These are phyloP conservation scores for Cyanocitta stelleri DNA, from an alignment of 2,113 vertebrate genomes.

Conservation along the genomic window DNA sequence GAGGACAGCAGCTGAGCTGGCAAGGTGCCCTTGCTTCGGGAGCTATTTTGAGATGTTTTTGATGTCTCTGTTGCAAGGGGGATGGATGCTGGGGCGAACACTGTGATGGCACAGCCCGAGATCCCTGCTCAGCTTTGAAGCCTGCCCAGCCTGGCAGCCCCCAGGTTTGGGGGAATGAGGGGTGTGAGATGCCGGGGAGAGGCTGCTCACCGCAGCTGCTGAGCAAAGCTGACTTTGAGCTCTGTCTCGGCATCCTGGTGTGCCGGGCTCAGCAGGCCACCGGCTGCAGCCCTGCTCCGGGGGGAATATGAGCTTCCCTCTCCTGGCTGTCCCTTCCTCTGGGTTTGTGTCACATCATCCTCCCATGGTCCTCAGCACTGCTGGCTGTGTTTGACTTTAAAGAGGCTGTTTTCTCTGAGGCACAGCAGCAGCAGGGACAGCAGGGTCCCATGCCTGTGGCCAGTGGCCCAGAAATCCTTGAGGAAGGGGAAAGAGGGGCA, in stretches of 20 bases:
- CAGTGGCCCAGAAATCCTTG: accelerated
- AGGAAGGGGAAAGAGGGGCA: neutral
- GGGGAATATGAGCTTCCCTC: neutral
- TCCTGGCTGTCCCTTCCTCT: neutral
- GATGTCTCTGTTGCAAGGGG: slow-evolving; percentile 38
- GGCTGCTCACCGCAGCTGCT: accelerated
- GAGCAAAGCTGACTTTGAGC: neutral
- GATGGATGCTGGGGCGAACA: neutral
- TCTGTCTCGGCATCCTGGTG: accelerated
- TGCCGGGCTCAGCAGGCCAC: accelerated
- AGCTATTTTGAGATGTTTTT: slow-evolving; percentile 62
- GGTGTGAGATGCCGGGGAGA: neutral
- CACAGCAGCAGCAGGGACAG: neutral
- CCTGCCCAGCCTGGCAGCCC: neutral
- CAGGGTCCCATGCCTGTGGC: neutral
- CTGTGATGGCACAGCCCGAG: neutral
- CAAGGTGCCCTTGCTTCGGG: neutral
- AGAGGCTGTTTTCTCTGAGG: neutral
- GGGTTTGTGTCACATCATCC: neutral
- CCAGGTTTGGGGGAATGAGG: neutral
- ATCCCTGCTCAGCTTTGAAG: neutral
- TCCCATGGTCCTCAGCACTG: neutral
- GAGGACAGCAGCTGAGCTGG: slow-evolving; percentile 55
- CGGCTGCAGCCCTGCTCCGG: neutral
- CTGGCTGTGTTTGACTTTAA: neutral